Conservation (phyloP, 2,888 invertebrate species). For the Trisateles emortualis region DNA sequence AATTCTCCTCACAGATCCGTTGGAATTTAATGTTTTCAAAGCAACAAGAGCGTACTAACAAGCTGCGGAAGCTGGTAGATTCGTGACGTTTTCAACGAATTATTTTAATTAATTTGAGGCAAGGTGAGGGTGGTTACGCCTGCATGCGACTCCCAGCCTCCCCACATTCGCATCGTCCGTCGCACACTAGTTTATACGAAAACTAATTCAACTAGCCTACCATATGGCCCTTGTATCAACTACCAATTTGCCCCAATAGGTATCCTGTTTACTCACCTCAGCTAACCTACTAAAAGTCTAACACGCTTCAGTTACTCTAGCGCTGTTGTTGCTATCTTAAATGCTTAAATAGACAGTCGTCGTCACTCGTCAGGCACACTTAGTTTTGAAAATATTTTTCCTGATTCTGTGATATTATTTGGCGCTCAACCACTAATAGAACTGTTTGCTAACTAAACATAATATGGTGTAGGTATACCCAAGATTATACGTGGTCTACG, state of each 20-base stretch:
- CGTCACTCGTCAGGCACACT: no score
- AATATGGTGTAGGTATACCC: no score
- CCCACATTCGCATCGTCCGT: conserved; percentile 28
- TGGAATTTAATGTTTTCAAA: conserved; percentile 57
- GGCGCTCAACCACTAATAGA: no score
- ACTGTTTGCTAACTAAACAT: no score
- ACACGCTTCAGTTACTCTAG: background rate
- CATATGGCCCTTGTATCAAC: conserved; percentile 44
- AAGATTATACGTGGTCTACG: no score
- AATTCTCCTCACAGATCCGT: conserved; percentile 44
- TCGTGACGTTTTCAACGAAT: conserved; percentile 62
- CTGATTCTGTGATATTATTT: no score
- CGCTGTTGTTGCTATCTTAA: no score
- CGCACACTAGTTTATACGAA: conserved; percentile 32
- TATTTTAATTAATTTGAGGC: conserved; percentile 68
- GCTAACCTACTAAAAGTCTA: background rate
- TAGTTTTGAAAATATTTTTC: no score
- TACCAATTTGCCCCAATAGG: conserved; percentile 35
- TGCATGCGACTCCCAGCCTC: conserved; percentile 29
- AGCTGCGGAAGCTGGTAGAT: conserved; percentile 56
- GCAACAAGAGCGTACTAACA: conserved; percentile 63
- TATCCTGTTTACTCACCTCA: background rate
- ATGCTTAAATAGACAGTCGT: no score
- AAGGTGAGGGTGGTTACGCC: conserved; percentile 48
- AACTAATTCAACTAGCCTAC: conserved; percentile 58